Evolutionary conservation across 1,140 invertebrate species (phyloP).

Genomic region (Hetaerina americana): DNA sequence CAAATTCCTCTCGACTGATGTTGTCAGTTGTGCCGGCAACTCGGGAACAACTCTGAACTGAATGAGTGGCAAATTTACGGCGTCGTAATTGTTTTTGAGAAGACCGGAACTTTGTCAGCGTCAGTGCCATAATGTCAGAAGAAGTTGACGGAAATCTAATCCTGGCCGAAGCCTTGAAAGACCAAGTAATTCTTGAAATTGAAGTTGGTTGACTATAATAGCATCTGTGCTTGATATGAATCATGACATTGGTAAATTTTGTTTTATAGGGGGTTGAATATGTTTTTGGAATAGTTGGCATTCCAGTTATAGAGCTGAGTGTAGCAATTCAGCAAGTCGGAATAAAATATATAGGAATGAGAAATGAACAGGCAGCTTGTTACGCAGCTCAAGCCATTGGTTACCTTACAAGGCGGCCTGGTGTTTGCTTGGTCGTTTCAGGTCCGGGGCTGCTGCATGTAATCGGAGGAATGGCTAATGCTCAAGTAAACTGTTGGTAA

Average conservation of each 20-base stretch:
- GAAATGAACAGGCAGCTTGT: conserved; percentile 92
- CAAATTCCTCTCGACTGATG: no score
- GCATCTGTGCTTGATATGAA: no score
- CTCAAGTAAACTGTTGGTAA: conserved; percentile 88
- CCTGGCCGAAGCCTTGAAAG: conserved; percentile 58
- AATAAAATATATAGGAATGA: conserved; percentile 86
- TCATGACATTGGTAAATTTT: no score
- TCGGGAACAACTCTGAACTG: no score
- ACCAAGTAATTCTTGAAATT: conserved; percentile 43
- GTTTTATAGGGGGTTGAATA: conserved; percentile 73
- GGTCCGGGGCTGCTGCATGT: conserved; percentile 90
- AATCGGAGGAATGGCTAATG: conserved; percentile 89
- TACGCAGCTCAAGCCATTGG: conserved; percentile 94
- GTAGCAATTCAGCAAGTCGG: conserved; percentile 75
- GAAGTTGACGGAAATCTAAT: conserved; percentile 57
- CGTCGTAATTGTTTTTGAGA: no score
- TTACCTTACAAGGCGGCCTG: conserved; percentile 73
- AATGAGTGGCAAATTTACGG: no score
- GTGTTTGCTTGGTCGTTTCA: conserved; percentile 84
- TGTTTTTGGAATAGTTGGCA: conserved; percentile 92
- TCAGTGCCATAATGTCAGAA: conserved; percentile 34
- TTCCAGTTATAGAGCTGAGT: conserved; percentile 85
- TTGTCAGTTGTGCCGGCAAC: no score
- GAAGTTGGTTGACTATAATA: no score
- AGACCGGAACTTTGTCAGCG: no score